Evolutionary conservation across 2,113 vertebrate genomes (phyloP), one percentile per base, ranked within the genome.

Genomic region (Sarotherodon lohbergeri): DNA sequence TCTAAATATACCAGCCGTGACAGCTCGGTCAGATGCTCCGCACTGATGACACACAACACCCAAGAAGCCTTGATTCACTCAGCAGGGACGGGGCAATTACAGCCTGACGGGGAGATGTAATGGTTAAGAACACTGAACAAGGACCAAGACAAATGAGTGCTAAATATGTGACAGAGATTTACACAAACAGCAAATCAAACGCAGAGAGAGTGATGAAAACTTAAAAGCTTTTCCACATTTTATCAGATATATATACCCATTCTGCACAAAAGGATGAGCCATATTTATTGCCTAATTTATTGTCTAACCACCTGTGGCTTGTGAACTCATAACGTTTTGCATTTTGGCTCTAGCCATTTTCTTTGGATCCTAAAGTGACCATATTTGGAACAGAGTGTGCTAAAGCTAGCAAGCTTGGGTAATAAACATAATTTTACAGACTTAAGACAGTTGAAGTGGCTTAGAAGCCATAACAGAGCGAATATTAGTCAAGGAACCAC

Each of bases 1-100:
- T 94, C 96, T 96, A 97, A 96, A 96, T 96, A 95, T 95, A 97
- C 17, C 91, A 73, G 39, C 71, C 16, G 19, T 90, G 92, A 94
- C 90, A 88, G 85, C 83, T 89, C 81, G 3, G 84, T 90, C 91
- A 94, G 87, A 94, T 94, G 63, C 86, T 85, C 73, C 54, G 71
- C 66, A 82, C 79, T 52, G 82, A 91, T 88, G 93, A 94, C 92
- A 95, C 93, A 63, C 84, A 89, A 91, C 91, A 90, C 90, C 46
- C 32, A 50, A 3, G 63, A 36, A 68, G 84, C 52, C 22, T 88
- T 85, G 85, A 84, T 89, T 92, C 86, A 93, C 89, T 80, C 88
- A 41, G 24, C 80, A 85, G n/a, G 81, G 55, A 48, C 6, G 9
- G 10, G 27, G 46, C 46, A 41, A 56, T 83, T 9, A 87, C 61